A percentile compares a stretch with the other conserved stretches of the same genome.
These are phyloP conservation scores for Mus pahari DNA, from an alignment of 2,113 vertebrate genomes.

Conservation along the genomic window DNA sequence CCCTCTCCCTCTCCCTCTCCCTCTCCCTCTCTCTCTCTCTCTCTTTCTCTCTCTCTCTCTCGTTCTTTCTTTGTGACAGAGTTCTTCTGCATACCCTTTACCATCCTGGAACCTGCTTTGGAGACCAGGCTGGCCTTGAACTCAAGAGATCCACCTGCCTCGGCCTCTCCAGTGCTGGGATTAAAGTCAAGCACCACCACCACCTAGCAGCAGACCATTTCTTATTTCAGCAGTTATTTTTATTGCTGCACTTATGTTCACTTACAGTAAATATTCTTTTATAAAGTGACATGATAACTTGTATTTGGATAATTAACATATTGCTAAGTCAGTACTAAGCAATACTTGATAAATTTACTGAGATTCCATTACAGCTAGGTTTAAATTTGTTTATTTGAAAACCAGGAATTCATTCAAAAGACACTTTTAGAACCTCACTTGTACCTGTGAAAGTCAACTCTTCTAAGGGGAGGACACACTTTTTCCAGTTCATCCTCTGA, in stretches of 20 bases:
- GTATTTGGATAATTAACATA: constrained; percentile 35
- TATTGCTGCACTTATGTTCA: constrained; percentile 13
- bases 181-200: too few relatives aligned
- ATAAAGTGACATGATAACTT: constrained; percentile 48
- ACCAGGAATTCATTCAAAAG: constrained; percentile 24
- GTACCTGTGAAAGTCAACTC: background rate
- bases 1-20: too few relatives aligned
- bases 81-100: background rate
- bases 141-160: background rate
- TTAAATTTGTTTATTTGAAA: constrained; percentile 52
- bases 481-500: constrained; percentile 5
- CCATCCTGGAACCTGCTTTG: background rate
- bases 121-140: background rate
- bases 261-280: constrained; percentile 30
- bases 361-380: background rate
- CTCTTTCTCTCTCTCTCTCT: too few relatives aligned
- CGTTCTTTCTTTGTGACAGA: too few relatives aligned
- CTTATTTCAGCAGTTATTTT: constrained; percentile 7
- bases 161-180: background rate
- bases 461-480: background rate
- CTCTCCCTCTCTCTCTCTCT: too few relatives aligned
- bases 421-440: background rate
- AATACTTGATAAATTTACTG: constrained; percentile 34
- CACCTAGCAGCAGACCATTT: background rate
- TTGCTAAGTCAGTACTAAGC: constrained; percentile 24